Base-by-base conservation (phyloP, 1,140 invertebrate species). In the Pogonomyrmex californicus region DNA sequence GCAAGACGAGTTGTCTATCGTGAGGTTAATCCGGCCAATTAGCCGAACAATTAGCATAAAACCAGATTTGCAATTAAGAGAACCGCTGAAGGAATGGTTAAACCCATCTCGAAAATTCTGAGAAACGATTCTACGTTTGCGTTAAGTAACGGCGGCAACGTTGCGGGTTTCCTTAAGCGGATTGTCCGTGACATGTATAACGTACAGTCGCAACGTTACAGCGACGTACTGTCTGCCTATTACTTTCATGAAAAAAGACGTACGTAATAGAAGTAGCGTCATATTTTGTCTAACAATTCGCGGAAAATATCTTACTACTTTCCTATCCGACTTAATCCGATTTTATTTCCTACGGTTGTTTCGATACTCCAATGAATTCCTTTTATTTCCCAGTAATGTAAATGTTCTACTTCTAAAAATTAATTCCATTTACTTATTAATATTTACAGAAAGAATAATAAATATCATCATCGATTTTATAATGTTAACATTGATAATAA, bases 31-130 rank as follows among this genome's bases (percentile, higher is more conserved):
- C 44, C 58, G 2, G 23, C 0, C 23, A 23, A 23, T 23, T 23
- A 23, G 51, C 23, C 56, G n/a, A 30, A 4, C n/a, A 85, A 89
- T 89, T 89, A 86, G 30, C 66, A 76, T 87, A 38, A 73, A 85
- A 85, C 51, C 78, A 56, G 58, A 77, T 71, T 83, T 51, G 54
- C 77, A 83, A 76, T 88, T 87, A 82, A 49, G 47, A 36, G 36
- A 56, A 58, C 44, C 51, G 33, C n/a, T 2, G 23, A 63, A 63
- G 58, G 54, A 54, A 62, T 44, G 10, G 44, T 82, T 81, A 86
- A 82, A 2, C 41, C 71, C 10, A 38, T 9, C 58, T 54, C 63
- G 65, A 71, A 86, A 82, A 86, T 86, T 56, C 77, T 71, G 77
- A 71, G 77, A 82, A 66, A 82, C 85, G 65, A 68, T 70, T 23